Evolutionary conservation across 2,888 invertebrate species (phyloP).

Genomic region (Syrphus vitripennis): DNA sequence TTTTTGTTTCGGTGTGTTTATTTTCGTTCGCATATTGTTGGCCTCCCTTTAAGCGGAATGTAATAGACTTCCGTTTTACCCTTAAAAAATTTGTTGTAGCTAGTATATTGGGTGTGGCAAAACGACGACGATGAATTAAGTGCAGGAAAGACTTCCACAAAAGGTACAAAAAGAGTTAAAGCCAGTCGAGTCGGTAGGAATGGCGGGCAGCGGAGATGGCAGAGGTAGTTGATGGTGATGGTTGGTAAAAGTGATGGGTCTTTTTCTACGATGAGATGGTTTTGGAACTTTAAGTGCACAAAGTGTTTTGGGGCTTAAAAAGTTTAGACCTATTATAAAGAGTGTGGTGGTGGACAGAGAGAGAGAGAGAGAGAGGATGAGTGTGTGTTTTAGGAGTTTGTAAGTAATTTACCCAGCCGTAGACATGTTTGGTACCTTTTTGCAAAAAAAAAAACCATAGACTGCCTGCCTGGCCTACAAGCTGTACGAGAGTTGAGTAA

Average conservation of each 20-base stretch:
- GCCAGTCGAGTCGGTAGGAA: neutral
- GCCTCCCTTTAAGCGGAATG: constrained; percentile 25
- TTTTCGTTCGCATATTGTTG: constrained; percentile 7
- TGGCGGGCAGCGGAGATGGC: neutral
- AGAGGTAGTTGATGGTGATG: neutral
- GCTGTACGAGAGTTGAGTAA: neutral
- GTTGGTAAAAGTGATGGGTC: neutral
- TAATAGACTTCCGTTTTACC: constrained; percentile 51
- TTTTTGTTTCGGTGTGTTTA: neutral
- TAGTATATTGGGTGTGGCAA: constrained; percentile 17
- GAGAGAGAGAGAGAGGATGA: neutral
- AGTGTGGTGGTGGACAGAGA: neutral
- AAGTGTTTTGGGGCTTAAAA: constrained; percentile 20
- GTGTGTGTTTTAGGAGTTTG: neutral
- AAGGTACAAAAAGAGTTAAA: neutral
- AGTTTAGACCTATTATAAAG: neutral
- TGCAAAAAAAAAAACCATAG: neutral
- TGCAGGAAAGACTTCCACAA: neutral
- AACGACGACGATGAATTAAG: neutral
- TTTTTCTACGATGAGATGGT: neutral
- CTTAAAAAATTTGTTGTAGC: constrained; percentile 28
- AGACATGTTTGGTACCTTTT: neutral
- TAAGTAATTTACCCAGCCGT: neutral
- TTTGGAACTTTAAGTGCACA: neutral
- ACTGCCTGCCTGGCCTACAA: neutral